phyloP scores from a whole-genome alignment of 2,113 vertebrate genomes.

The Chrysochloris asiatica region DNA sequence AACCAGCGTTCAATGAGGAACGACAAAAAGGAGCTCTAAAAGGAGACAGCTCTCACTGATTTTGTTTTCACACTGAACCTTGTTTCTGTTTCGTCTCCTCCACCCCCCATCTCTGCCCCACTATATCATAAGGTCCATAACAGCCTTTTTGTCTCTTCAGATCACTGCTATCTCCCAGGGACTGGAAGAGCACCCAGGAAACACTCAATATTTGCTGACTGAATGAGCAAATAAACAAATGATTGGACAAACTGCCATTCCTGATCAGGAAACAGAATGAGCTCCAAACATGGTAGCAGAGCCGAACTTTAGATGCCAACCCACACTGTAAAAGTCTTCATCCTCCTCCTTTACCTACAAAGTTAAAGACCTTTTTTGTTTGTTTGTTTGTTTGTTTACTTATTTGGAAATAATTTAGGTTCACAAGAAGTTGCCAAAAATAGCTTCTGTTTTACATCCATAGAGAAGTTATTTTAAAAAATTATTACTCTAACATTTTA shows the following conservation, averaged over 20 bases:
- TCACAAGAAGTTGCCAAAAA: too few relatives aligned
- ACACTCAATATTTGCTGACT: not conserved
- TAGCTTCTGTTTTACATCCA: too few relatives aligned
- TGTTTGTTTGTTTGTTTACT: conserved; percentile 5
- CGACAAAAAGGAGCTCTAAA: conserved; percentile 1
- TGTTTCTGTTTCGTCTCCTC: not conserved
- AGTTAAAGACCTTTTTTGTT: too few relatives aligned
- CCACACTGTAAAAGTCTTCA: not conserved
- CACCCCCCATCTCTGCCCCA: not conserved
- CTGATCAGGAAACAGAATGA: not conserved
- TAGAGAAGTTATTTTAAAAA: too few relatives aligned
- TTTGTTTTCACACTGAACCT: not conserved
- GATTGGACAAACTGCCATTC: not conserved
- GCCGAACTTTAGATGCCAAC: too few relatives aligned
- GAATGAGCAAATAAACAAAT: conserved; percentile 16
- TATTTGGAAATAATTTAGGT: too few relatives aligned
- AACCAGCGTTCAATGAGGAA: not conserved
- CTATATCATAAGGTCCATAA: not conserved
- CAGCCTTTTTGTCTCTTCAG: not conserved
- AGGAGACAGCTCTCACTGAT: not conserved
- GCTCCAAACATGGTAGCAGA: too few relatives aligned
- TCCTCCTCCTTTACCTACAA: not conserved
- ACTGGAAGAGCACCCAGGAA: not conserved
- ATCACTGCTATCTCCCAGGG: not conserved
- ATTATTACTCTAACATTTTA: too few relatives aligned